A percentile compares a stretch with the other conserved stretches of the same genome.
Evolutionary conservation across 2,888 invertebrate species (phyloP).

Genomic region (Ornithoptera alexandrae): DNA sequence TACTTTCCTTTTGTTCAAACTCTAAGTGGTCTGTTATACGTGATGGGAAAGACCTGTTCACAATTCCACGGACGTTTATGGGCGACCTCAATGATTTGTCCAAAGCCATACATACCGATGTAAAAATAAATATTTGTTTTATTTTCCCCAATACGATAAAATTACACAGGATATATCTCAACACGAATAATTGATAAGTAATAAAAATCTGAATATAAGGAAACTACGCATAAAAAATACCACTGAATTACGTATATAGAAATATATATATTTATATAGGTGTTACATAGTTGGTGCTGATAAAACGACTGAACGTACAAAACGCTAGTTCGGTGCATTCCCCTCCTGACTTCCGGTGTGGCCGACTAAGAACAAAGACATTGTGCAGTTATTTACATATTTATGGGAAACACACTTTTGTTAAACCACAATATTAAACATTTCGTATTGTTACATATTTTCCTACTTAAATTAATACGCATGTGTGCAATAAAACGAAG

Average conservation of each 20-base stretch:
- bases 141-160: not conserved
- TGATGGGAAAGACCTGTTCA: too few species aligned
- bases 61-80: too few species aligned
- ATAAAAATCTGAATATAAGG: not conserved
- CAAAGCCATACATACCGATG: too few species aligned
- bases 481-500: too few species aligned
- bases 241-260: not conserved
- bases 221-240: not conserved
- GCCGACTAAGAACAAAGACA: constrained; percentile 3
- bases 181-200: too few species aligned
- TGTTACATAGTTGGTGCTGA: not conserved
- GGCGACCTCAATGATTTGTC: too few species aligned
- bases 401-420: constrained; percentile 1
- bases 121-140: too few species aligned
- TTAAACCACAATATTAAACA: not conserved
- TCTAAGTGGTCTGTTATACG: too few species aligned
- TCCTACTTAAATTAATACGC: too few species aligned
- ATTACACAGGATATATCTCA: not conserved
- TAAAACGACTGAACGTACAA: constrained; percentile 8
- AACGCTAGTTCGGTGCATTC: constrained; percentile 8
- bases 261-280: not conserved
- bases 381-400: constrained; percentile 3
- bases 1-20: too few species aligned
- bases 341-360: constrained; percentile 10
- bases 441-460: not conserved